Base-by-base conservation (phyloP, 2,888 invertebrate genomes). In the Trissolcus japonicus region DNA sequence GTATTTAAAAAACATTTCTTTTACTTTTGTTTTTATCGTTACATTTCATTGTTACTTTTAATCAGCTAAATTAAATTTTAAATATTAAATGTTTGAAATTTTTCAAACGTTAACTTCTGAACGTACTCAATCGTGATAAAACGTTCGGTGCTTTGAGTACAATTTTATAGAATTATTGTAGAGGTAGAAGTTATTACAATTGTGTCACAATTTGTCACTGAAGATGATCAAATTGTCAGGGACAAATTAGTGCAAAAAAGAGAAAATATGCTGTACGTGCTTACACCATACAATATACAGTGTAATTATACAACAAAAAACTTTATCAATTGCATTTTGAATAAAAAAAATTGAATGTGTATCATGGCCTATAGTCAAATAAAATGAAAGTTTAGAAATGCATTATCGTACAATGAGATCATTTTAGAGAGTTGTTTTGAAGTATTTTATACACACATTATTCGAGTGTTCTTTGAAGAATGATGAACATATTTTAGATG, bases 351-450 rank as follows among this genome's bases (percentile, higher is more conserved):
- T 54, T 35, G 2, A 29, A 61, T 61, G 48, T 69, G 16, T 68
- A 69, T 69, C 55, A 48, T 60, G 68, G 61, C 68, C 55, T 69
- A 61, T 69, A 46, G 35, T 35, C 35, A 35, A 35, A 53, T 69
- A 48, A 61, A 55, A 61, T 48, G 68, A 69, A 69, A 69, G 60
- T 69, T 17, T 69, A 69, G 55, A 14, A 7, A 48, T 54, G 60
- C 17, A 54, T 25, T 59, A 60, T 25, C 14, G 35, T 57, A 55
- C 6, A 9, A 43, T n/a, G 43, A 59, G 7, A 41, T 60, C 21
- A 68, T 16, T 60, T 60, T 60, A 60, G 35, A 17, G 7, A 16
- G 25, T 53, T 53, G 51, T 53, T 41, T 67, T 56, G 6, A 14
- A 55, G 14, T 55, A n/a, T 65, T 55, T 65, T 46, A 54, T 54